These are phyloP conservation scores for Notechis scutatus DNA, from an alignment of 2,113 vertebrate genomes.

Conservation along the genomic window DNA sequence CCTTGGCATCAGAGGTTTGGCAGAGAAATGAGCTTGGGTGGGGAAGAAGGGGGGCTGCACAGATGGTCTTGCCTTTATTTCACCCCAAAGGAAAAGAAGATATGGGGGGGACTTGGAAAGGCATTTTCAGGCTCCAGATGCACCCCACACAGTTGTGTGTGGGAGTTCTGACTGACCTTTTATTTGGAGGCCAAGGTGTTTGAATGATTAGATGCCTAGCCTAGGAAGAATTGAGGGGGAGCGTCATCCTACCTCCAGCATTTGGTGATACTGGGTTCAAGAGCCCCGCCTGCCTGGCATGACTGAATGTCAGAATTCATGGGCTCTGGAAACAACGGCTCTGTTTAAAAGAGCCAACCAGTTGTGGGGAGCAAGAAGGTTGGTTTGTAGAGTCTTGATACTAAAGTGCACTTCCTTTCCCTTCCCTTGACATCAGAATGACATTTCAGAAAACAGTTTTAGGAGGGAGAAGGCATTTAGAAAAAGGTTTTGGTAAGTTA, in stretches of 20 bases:
- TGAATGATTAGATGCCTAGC: neutral
- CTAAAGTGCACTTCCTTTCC: neutral
- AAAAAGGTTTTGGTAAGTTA: neutral
- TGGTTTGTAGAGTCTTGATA: neutral
- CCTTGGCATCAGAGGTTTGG: constrained; percentile 26
- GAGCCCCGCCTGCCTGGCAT: neutral
- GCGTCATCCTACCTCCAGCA: neutral
- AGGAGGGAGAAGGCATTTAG: neutral
- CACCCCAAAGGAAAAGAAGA: constrained; percentile 16
- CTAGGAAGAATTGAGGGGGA: neutral
- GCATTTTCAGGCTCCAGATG: neutral
- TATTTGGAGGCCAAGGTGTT: neutral
- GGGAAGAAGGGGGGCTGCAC: constrained; percentile 7
- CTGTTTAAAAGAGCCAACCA: neutral
- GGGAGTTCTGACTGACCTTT: neutral
- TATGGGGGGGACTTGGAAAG: neutral
- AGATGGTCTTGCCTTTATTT: constrained; percentile 35
- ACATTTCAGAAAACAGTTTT: neutral
- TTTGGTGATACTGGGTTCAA: neutral
- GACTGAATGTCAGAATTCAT: neutral
- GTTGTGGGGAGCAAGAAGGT: neutral
- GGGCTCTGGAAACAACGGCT: neutral
- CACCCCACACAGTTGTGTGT: neutral
- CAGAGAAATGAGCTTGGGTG: constrained; percentile 21
- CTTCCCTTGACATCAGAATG: neutral